These are phyloP conservation scores for Leptopilina clavipes DNA, from an alignment of 1,140 invertebrate genomes.

Conservation along the genomic window DNA sequence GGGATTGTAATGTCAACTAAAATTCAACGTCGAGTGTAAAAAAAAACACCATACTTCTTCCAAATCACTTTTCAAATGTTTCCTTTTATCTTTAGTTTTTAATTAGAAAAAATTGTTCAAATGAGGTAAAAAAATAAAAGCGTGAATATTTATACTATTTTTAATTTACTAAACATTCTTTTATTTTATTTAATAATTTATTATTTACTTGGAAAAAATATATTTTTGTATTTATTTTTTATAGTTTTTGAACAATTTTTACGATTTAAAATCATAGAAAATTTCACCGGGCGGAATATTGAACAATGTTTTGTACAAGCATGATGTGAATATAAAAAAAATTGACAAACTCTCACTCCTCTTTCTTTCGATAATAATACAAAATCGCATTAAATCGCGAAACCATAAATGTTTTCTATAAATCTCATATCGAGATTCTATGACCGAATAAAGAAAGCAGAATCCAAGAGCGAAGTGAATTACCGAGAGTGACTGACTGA, in stretches of 20 bases:
- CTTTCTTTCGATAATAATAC: too few relatives aligned
- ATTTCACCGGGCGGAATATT: too few relatives aligned
- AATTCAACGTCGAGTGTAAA: conserved; percentile 20
- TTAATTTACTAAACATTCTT: too few relatives aligned
- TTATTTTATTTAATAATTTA: too few relatives aligned
- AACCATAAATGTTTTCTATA: background rate
- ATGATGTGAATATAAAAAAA: background rate
- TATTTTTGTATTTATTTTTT: too few relatives aligned
- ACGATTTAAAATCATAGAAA: too few relatives aligned
- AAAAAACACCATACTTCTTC: background rate
- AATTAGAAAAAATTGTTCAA: background rate
- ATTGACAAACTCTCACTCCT: background rate
- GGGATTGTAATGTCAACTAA: conserved; percentile 35
- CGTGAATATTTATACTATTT: too few relatives aligned
- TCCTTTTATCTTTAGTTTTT: background rate
- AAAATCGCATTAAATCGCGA: background rate
- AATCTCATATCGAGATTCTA: conserved; percentile 5
- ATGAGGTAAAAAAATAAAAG: too few relatives aligned
- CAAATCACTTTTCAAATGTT: background rate
- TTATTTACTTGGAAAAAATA: too few relatives aligned
- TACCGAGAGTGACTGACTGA: conserved; percentile 54
- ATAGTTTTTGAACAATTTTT: too few relatives aligned
- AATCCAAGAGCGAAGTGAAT: conserved; percentile 42
- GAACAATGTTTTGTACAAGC: too few relatives aligned
- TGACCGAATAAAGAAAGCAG: conserved; percentile 35